phyloP scores from a whole-genome alignment of 92 coral and sea anemone species.

The Pocillopora grandis region DNA sequence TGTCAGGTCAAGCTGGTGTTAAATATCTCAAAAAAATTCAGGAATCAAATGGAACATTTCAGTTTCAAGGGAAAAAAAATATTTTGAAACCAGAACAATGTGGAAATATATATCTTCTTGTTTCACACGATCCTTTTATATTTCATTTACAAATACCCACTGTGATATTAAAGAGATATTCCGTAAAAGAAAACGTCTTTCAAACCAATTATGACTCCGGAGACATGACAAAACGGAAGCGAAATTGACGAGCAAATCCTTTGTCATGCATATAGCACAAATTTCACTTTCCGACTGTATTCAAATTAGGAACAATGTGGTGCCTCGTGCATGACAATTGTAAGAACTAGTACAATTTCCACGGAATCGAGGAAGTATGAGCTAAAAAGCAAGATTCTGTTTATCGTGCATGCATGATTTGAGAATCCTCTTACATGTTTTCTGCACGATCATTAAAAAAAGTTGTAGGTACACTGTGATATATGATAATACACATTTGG shows the following conservation, averaged over 20 bases:
- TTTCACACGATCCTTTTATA: too few relatives aligned
- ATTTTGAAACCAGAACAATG: neutral
- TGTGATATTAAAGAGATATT: neutral
- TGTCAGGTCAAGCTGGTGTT: neutral
- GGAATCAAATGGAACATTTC: neutral
- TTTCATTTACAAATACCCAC: neutral
- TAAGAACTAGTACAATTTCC: neutral
- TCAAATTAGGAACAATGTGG: neutral
- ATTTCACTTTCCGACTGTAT: neutral
- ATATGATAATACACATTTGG: too few relatives aligned
- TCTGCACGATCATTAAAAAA: too few relatives aligned
- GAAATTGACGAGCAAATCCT: neutral
- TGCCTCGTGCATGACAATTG: neutral
- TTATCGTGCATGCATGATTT: too few relatives aligned
- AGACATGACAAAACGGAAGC: neutral
- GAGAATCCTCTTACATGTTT: too few relatives aligned
- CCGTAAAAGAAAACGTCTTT: neutral
- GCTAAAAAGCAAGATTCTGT: too few relatives aligned
- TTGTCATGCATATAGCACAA: neutral
- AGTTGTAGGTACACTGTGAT: too few relatives aligned
- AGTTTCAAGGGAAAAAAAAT: neutral
- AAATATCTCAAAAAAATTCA: neutral
- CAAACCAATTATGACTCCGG: conserved; percentile 6
- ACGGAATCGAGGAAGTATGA: too few relatives aligned
- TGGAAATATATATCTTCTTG: too few relatives aligned